These are phyloP conservation scores for Promerops cafer DNA, from an alignment of 2,113 vertebrate species.

Conservation along the genomic window DNA sequence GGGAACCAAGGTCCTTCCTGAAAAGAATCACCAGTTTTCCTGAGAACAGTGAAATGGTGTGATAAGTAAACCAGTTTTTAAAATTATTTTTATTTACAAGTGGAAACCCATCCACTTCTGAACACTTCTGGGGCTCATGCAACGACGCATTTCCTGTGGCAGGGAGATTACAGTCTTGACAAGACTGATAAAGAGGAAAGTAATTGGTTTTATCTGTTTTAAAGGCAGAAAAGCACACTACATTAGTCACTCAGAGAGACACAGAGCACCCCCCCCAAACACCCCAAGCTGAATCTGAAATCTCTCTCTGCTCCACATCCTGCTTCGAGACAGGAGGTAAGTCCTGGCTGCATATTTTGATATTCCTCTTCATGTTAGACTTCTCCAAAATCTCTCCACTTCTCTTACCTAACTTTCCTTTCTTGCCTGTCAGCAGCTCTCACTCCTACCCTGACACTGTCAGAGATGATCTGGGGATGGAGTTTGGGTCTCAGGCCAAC, in stretches of 20 bases:
- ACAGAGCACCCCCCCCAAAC: not conserved
- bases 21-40: not conserved
- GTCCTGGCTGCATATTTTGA: not conserved
- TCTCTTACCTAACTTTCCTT: not conserved
- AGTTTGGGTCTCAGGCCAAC: not conserved
- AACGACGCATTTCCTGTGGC: not conserved
- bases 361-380: not conserved
- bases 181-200: not conserved
- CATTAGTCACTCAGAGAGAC: not conserved
- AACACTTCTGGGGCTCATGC: rapidly evolving
- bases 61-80: not conserved
- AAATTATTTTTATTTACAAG: not conserved
- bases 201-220: not conserved
- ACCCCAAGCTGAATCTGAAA: not conserved
- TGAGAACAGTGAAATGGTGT: not conserved
- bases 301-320: not conserved
- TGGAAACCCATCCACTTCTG: not conserved
- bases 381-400: not conserved
- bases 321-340: not conserved
- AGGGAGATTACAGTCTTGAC: not conserved
- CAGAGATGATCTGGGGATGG: not conserved
- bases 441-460: not conserved
- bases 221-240: not conserved
- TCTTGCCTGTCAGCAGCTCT: not conserved
- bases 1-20: not conserved